These are phyloP conservation scores for Steinernema scapterisci DNA, from an alignment of 2,888 invertebrate genomes.

Conservation along the genomic window DNA sequence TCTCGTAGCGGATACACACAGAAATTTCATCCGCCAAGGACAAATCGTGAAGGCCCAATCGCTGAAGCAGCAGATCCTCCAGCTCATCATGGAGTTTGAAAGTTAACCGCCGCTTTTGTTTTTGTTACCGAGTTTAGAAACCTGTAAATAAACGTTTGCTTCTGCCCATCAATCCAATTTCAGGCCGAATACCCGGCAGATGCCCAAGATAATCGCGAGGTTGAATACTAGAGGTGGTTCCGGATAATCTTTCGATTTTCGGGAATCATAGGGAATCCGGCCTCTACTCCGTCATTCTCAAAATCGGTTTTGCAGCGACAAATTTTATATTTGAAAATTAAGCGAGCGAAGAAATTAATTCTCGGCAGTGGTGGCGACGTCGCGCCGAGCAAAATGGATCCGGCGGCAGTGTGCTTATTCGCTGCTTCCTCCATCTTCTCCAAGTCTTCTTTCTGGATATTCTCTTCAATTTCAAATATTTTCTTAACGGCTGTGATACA, in stretches of 20 bases:
- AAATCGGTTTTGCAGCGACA: background rate
- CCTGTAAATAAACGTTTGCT: background rate
- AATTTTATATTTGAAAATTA: background rate
- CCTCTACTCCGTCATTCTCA: no score
- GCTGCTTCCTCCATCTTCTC: no score
- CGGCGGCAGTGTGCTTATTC: no score
- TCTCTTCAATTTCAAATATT: no score
- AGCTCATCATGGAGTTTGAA: conserved; percentile 1
- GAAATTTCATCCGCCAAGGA: background rate
- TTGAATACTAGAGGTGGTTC: no score
- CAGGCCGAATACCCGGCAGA: no score
- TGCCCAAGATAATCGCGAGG: no score
- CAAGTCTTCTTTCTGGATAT: background rate
- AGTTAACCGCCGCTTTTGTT: background rate
- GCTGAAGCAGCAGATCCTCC: conserved; percentile 9
- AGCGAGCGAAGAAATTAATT: conserved; percentile 22
- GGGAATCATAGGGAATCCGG: no score
- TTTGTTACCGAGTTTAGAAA: background rate
- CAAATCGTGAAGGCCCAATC: conserved; percentile 10
- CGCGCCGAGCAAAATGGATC: background rate
- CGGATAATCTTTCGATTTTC: no score
- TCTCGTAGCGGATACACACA: background rate
- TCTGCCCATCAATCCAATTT: no score
- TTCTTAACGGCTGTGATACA: background rate
- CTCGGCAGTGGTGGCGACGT: background rate